Evolutionary conservation across 2,888 invertebrate species (phyloP).

Genomic region (Leptinotarsa juncta): DNA sequence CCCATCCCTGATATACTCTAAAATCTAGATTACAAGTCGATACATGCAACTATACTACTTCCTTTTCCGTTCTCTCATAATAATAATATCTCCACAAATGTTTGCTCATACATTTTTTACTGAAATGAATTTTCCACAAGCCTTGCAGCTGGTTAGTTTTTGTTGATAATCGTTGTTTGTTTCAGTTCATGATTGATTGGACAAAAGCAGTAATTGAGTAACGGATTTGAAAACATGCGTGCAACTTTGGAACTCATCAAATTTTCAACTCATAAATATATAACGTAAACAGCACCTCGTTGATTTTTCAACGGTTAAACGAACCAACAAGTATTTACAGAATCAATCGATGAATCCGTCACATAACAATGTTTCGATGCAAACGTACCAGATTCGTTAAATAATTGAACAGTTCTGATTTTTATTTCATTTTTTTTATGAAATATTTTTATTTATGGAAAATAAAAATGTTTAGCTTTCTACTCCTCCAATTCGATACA

Average conservation of each 20-base stretch:
- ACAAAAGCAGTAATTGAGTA: background rate
- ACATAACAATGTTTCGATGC: background rate
- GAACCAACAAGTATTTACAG: slow-evolving; percentile 8
- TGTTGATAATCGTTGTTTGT: background rate
- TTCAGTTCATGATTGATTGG: background rate
- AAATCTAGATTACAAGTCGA: no score
- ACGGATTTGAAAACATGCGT: background rate
- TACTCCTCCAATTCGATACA: no score
- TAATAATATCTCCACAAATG: no score
- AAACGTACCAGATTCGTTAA: background rate
- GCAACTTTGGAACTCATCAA: background rate
- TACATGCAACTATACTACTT: no score
- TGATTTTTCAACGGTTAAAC: background rate
- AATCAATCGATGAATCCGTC: background rate
- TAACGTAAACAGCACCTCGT: background rate
- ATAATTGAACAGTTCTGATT: background rate
- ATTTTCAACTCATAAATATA: slow-evolving; percentile 1
- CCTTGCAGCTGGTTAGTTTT: background rate
- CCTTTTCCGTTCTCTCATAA: no score
- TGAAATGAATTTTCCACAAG: no score
- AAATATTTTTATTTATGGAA: background rate
- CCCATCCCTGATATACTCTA: no score
- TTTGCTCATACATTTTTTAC: no score
- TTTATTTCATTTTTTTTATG: background rate
- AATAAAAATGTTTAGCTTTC: no score